Evolutionary conservation across 1,140 invertebrate genomes (phyloP).

Genomic region (Metopolophium dirhodum): DNA sequence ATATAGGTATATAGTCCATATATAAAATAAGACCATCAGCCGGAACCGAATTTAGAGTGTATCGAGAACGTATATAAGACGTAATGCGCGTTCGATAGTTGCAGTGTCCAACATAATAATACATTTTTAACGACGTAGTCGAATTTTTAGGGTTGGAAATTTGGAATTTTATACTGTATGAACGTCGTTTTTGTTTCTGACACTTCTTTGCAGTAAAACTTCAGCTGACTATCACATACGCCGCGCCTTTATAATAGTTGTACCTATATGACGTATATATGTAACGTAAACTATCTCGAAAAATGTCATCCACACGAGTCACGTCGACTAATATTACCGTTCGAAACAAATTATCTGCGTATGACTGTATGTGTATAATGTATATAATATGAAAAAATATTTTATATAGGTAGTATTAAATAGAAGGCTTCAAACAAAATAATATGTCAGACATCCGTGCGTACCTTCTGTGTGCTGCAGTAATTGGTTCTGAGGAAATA

Average conservation of each 20-base stretch:
- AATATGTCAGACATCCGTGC: background rate
- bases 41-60: background rate
- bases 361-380: background rate
- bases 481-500: background rate
- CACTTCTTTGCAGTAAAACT: background rate
- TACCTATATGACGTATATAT: background rate
- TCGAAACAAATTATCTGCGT: background rate
- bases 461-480: background rate
- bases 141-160: background rate
- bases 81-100: background rate
- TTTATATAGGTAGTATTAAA: background rate
- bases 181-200: background rate
- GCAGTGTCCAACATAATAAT: background rate
- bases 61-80: background rate
- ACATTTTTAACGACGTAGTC: background rate
- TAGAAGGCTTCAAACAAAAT: background rate
- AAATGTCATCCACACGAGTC: background rate
- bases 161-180: background rate
- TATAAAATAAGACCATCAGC: background rate
- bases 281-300: background rate
- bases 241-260: background rate
- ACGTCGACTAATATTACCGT: background rate
- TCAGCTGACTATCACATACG: background rate
- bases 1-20: background rate
- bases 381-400: background rate